phyloP scores from a whole-genome alignment of 2,888 invertebrate species.

The Andrena fulva region DNA sequence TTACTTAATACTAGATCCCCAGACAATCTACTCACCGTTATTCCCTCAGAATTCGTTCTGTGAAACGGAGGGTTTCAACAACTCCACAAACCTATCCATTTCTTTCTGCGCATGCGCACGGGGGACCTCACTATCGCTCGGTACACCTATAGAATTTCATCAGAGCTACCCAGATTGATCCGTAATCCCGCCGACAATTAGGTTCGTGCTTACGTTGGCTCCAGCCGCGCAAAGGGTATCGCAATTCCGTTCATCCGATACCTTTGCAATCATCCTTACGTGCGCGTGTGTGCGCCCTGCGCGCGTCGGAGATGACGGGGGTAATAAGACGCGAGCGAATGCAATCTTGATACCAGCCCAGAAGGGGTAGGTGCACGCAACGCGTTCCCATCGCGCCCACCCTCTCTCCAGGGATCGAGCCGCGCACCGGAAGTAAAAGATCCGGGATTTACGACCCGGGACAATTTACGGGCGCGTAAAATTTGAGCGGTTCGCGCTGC shows the following conservation, averaged over 20 bases:
- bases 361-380: conserved; percentile 35
- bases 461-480: conserved; percentile 32
- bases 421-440: conserved; percentile 26
- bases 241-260: conserved; percentile 66
- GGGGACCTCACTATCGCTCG: too few relatives aligned
- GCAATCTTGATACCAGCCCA: conserved; percentile 69
- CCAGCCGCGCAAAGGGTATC: conserved; percentile 61
- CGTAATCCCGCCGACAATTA: conserved; percentile 68
- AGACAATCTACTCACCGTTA: too few relatives aligned
- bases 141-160: conserved; percentile 50
- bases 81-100: too few relatives aligned
- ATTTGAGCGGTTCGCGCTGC: conserved; percentile 10
- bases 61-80: too few relatives aligned
- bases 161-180: conserved; percentile 55
- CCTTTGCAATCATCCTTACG: conserved; percentile 51
- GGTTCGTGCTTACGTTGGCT: conserved; percentile 56
- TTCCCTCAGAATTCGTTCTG: too few relatives aligned
- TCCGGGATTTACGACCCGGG: conserved; percentile 29
- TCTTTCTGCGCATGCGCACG: too few relatives aligned
- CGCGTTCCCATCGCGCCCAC: conserved; percentile 31
- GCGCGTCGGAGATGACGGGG: conserved; percentile 65
- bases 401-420: neutral
- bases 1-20: too few relatives aligned
- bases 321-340: conserved; percentile 72
- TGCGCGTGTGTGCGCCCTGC: conserved; percentile 37